These are phyloP conservation scores for Muntiacus reevesi DNA, from an alignment of 2,113 vertebrate genomes.

Conservation along the genomic window DNA sequence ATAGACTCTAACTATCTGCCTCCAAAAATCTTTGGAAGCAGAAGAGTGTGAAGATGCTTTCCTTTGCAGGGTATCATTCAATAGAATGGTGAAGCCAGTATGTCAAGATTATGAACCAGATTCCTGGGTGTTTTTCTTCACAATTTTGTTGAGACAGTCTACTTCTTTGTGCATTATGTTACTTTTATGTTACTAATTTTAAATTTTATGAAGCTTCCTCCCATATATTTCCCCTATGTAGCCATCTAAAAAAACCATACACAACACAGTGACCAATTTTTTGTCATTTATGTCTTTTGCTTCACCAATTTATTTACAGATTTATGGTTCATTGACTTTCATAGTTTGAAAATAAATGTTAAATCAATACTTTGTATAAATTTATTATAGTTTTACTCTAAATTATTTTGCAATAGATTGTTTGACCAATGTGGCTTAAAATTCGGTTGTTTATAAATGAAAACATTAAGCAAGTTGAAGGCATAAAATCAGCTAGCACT, in stretches of 20 bases:
- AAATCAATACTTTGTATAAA: slow-evolving; percentile 67
- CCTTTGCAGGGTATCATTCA: neutral
- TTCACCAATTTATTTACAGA: slow-evolving; percentile 61
- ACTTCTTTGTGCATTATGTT: slow-evolving; percentile 38
- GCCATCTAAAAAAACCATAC: slow-evolving; percentile 48
- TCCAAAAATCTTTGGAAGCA: slow-evolving; percentile 52
- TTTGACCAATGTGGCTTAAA: slow-evolving; percentile 55
- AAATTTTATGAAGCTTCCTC: slow-evolving; percentile 13
- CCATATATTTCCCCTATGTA: slow-evolving; percentile 58
- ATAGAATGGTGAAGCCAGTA: neutral
- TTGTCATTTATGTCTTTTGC: slow-evolving; percentile 59
- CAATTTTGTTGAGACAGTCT: slow-evolving; percentile 44
- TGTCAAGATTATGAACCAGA: slow-evolving; percentile 22
- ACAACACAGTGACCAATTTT: slow-evolving; percentile 46
- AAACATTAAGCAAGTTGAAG: slow-evolving; percentile 70
- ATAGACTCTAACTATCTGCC: slow-evolving; percentile 25
- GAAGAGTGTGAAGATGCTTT: slow-evolving; percentile 26
- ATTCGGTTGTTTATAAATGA: slow-evolving; percentile 60
- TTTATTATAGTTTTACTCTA: slow-evolving; percentile 60
- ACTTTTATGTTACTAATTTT: slow-evolving; percentile 61
- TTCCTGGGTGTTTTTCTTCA: slow-evolving; percentile 22
- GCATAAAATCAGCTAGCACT: slow-evolving; percentile 66
- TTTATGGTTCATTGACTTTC: slow-evolving; percentile 65
- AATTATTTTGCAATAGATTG: slow-evolving; percentile 62
- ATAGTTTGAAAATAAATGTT: slow-evolving; percentile 68